Base-by-base conservation (phyloP, 2,113 vertebrate genomes). In the Heliornis fulica region DNA sequence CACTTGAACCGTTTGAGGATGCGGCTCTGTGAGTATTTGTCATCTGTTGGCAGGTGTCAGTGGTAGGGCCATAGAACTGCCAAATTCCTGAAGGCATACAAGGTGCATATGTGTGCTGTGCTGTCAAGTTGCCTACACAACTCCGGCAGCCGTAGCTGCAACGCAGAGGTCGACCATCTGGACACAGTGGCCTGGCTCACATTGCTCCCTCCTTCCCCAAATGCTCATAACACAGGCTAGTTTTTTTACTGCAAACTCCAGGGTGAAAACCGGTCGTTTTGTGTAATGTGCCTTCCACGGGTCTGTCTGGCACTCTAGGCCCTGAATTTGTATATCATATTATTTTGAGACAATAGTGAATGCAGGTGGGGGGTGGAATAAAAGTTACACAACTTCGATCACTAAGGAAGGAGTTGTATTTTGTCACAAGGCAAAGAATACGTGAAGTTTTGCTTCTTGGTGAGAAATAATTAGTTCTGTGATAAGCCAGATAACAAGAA, bases 51-150 rank as follows among this genome's bases (percentile, higher is more conserved):
- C 54, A 0, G 0, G 6, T 61, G 66, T 59, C 56, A 50, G 61
- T 3, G 8, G 34, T 13, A 23, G 25, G 41, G 41, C 46, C 2
- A 0, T 66, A 20, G 38, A 15, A 64, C 50, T 69, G 60, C 90
- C 48, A 15, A 5, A 8, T 17, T 63, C 38, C 51, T 2, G 5
- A 26, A 50, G 21, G 28, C 6, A 2, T 0, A 2, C 1, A 38
- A 9, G 46, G 4, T 3, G n/a, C 0, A 9, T 34, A 3, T 0
- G 1, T 23, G 26, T 10, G 5, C 11, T 4, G 32, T 19, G 36
- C 60, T 57, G 22, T n/a, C 13, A 45, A 21, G 31, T 9, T 16
- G 57, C 29, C 26, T 1, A 7, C 8, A 0, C 50, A 4, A 8
- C 0, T 5, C 38, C 50, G 63, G 36, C 41, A 13, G 70, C 1